Percentiles rank a stretch among this genome's conserved stretches.
Evolutionary conservation across 2,113 vertebrate genomes (phyloP).

Genomic region (Jaculus jaculus): DNA sequence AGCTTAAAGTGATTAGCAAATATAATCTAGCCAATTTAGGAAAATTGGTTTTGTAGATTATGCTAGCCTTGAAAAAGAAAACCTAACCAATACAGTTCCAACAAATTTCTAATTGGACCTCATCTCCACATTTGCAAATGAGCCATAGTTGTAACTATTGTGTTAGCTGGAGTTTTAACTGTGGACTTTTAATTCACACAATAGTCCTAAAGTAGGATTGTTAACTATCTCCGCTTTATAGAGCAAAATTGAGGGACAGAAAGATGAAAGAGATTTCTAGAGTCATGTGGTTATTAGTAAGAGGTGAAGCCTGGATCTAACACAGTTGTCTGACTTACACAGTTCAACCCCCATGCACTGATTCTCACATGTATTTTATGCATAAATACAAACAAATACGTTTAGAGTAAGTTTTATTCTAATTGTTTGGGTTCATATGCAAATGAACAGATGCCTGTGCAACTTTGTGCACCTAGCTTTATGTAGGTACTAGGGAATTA

Average conservation of each 20-base stretch:
- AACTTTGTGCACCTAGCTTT: no score
- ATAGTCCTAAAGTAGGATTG: not conserved
- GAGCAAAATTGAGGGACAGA: conserved; percentile 37
- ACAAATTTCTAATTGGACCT: conserved; percentile 23
- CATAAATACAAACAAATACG: conserved; percentile 18
- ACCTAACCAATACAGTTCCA: not conserved
- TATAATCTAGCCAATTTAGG: conserved; percentile 48
- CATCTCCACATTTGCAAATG: conserved; percentile 39
- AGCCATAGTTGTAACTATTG: conserved; percentile 25
- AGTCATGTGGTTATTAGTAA: conserved; percentile 26
- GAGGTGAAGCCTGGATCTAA: conserved; percentile 47
- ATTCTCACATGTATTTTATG: not conserved
- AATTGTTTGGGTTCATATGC: conserved; percentile 14
- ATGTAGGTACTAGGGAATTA: no score
- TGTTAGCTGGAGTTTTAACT: conserved; percentile 31
- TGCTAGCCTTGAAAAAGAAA: not conserved
- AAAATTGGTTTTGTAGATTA: conserved; percentile 21
- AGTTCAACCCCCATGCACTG: not conserved
- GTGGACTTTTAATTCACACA: conserved; percentile 36
- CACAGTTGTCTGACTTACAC: not conserved
- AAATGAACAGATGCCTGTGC: not conserved
- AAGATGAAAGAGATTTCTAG: conserved; percentile 19
- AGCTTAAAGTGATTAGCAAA: conserved; percentile 54
- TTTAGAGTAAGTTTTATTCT: not conserved
- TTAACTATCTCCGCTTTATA: conserved; percentile 14